A percentile compares a stretch with the other conserved stretches of the same genome.
Evolutionary conservation across 2,113 vertebrate genomes (phyloP).

Genomic region (human): DNA sequence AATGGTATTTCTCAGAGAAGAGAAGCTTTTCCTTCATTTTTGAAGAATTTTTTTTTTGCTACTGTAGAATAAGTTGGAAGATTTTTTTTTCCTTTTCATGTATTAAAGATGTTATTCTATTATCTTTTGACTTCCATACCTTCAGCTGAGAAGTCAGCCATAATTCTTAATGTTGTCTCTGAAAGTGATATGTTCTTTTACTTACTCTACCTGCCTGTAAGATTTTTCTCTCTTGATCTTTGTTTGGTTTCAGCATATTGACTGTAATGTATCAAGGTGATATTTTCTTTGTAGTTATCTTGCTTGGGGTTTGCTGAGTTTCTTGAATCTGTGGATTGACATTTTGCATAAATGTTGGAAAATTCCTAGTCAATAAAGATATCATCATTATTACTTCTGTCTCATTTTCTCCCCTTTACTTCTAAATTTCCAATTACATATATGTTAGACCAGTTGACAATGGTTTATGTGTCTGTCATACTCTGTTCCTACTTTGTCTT

Average conservation of each 20-base stretch:
- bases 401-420: neutral
- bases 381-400: neutral
- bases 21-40: neutral
- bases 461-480: neutral
- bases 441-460: neutral
- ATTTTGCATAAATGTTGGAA: neutral
- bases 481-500: neutral
- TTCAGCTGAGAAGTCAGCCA: neutral
- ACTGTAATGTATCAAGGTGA: neutral
- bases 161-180: neutral
- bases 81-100: neutral
- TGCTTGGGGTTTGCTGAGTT: neutral
- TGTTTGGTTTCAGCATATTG: neutral
- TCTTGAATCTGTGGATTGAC: neutral
- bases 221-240: neutral
- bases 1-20: neutral
- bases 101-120: neutral
- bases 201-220: neutral
- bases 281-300: neutral
- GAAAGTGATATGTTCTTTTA: neutral
- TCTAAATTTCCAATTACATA: neutral
- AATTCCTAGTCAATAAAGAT: neutral
- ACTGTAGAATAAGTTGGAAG: neutral
- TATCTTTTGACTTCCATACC: neutral
- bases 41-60: neutral